Conservation (phyloP, 2,888 invertebrate species). For the Loripinus fragilis region DNA sequence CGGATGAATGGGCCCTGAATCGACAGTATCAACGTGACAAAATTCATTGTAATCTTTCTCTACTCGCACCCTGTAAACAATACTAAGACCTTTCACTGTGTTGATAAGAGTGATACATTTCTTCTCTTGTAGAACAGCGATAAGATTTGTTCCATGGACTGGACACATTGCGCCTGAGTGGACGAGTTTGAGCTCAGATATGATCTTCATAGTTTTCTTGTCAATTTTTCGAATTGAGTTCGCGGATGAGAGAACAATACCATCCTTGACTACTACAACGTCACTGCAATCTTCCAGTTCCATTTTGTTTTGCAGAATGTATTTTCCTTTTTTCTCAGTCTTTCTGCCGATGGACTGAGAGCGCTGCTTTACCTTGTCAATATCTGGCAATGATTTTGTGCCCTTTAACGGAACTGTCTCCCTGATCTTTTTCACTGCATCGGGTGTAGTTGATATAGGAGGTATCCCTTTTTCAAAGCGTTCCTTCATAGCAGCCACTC, state of each 20-base stretch:
- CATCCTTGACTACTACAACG: constrained; percentile 44
- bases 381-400: constrained; percentile 34
- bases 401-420: constrained; percentile 21
- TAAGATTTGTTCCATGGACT: constrained; percentile 36
- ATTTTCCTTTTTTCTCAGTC: constrained; percentile 33
- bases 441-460: constrained; percentile 40
- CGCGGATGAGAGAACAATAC: constrained; percentile 38
- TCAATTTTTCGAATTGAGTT: constrained; percentile 49
- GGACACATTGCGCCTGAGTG: constrained; percentile 49
- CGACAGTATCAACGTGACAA: constrained; percentile 41
- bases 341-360: background rate
- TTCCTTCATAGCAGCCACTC: constrained; percentile 46
- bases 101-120: constrained; percentile 52
- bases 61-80: constrained; percentile 45
- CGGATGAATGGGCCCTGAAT: constrained; percentile 48
- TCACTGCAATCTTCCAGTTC: constrained; percentile 55
- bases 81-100: constrained; percentile 35
- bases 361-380: constrained; percentile 32
- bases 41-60: constrained; percentile 47
- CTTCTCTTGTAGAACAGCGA: constrained; percentile 43
- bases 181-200: constrained; percentile 46
- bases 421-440: constrained; percentile 40
- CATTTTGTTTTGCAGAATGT: constrained; percentile 36
- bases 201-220: constrained; percentile 40
- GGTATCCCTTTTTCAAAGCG: constrained; percentile 30